A percentile compares a stretch with the other conserved stretches of the same genome.
These are phyloP conservation scores for Schizopygopsis malacanthus DNA, from an alignment of 2,797 vertebrate genomes.

Conservation along the genomic window DNA sequence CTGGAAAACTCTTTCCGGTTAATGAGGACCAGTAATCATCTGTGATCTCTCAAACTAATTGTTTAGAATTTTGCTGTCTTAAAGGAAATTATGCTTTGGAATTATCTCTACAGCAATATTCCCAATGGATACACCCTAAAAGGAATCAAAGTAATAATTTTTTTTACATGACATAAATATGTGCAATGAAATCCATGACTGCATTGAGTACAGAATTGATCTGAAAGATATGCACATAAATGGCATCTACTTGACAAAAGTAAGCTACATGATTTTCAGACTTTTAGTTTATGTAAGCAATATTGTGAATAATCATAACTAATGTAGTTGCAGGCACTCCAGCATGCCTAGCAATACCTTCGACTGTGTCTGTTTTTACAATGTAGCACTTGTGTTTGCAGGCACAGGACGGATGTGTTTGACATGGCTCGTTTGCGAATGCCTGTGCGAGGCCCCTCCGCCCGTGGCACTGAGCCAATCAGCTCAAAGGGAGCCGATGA, in stretches of 20 bases:
- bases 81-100: not conserved
- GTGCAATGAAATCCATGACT: too few relatives aligned
- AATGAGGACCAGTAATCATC: not conserved
- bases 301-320: not conserved
- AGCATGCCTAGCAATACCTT: not conserved
- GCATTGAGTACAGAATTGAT: too few relatives aligned
- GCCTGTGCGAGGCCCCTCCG: slow-evolving; percentile 80
- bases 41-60: not conserved
- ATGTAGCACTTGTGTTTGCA: slow-evolving; percentile 51
- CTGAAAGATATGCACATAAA: too few relatives aligned
- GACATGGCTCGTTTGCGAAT: slow-evolving; percentile 89
- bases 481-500: slow-evolving; percentile 84
- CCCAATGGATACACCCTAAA: not conserved
- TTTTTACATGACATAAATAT: too few relatives aligned
- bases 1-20: too few relatives aligned
- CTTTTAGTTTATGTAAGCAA: not conserved
- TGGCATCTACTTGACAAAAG: not conserved
- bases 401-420: slow-evolving; percentile 85
- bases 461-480: slow-evolving; percentile 75
- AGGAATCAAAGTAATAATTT: not conserved
- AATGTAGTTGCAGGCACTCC: not conserved
- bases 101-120: not conserved
- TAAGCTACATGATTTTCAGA: not conserved
- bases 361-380: not conserved
- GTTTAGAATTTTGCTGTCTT: not conserved